Evolutionary conservation across 2,797 vertebrate species (phyloP), one percentile per base, ranked within the genome.

Genomic region (Melanotaenia maccullochi): DNA sequence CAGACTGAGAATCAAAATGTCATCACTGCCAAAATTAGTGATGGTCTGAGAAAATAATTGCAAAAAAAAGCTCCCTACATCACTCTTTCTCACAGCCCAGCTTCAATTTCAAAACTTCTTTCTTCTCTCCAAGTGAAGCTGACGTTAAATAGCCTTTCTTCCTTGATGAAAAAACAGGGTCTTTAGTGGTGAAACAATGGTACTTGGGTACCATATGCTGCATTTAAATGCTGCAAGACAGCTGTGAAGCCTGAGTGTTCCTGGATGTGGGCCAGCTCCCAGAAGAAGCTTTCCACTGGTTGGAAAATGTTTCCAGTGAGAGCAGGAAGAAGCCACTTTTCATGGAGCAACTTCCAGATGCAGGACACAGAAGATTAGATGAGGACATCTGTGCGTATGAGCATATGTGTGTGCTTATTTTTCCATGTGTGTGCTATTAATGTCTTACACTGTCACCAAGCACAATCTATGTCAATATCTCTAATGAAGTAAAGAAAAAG

Each of bases 251-350:
- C 89, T 89, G 90, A 94, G 94, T 88, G 91, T 85, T 93, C 88
- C 92, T 95, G 94, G 94, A 94, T 84, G 75, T 73, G 83, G 79
- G 93, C 95, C 95, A 95, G 90, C 85, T 92, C 92, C 92, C 91
- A 91, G 91, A 93, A 94, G 92, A 93, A 94, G 90, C 82, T 83
- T 87, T 92, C 83, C 86, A 90, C 89, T 90, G 88, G 68, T 84
- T 85, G 87, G 88, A 93, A 93, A 94, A 94, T 91, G 90, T 93
- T 94, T 94, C 94, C 93, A 94, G 88, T 70, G 71, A 92, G 85
- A 87, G 90, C 92, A 93, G 93, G 93, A 94, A 93, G 93, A 92
- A 90, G 90, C 80, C 93, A 94, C 93, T 95, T 94, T 94, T 93
- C 91, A 89, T 81, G 78, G 88, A 94, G 90, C 86, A 84, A 87